These are phyloP conservation scores for Ictalurus furcatus DNA, from an alignment of 2,113 vertebrate species.

Conservation along the genomic window DNA sequence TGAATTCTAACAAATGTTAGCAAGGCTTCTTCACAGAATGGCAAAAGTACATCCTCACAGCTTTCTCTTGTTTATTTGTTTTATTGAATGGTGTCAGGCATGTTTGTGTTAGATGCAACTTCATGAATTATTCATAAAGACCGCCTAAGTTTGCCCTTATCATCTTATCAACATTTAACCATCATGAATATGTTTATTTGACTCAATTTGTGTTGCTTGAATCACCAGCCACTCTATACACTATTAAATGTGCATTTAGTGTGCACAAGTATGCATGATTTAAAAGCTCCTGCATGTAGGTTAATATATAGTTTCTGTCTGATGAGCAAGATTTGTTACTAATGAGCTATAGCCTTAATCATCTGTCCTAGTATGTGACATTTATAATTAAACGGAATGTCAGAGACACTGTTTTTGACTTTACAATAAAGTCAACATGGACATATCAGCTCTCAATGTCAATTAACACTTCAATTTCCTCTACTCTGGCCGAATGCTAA, in stretches of 20 bases:
- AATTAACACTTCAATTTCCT: background rate
- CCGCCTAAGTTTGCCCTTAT: background rate
- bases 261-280: background rate
- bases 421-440: background rate
- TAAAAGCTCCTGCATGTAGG: background rate
- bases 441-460: background rate
- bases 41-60: conserved; percentile 80
- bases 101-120: conserved; percentile 5
- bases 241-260: background rate
- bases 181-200: background rate
- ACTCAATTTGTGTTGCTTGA: background rate
- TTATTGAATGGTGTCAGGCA: conserved; percentile 7
- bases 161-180: background rate
- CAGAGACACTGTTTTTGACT: background rate
- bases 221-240: background rate
- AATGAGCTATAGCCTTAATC: background rate
- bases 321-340: background rate
- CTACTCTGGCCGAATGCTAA: background rate
- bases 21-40: conserved; percentile 67
- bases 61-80: conserved; percentile 15
- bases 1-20: conserved; percentile 7
- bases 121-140: conserved; percentile 19
- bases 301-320: background rate
- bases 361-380: background rate
- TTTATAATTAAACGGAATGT: background rate